Evolutionary conservation across 2,888 invertebrate genomes (phyloP).

Genomic region (Apotomis capreana): DNA sequence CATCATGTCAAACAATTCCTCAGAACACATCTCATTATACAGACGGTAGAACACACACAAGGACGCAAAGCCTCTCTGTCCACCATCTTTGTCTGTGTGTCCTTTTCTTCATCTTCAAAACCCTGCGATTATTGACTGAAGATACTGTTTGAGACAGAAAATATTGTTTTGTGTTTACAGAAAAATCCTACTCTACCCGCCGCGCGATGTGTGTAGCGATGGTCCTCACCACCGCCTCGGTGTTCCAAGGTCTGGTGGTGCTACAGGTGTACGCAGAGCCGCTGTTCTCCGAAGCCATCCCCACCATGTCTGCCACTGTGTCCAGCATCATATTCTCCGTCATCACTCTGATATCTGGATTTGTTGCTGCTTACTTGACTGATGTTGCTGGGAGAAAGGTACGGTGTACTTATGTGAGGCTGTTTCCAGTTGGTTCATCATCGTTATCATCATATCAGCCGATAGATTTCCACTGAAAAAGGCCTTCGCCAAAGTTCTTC

Average conservation of each 20-base stretch:
- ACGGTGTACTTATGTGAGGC: background rate
- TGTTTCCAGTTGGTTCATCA: background rate
- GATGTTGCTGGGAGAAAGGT: slow-evolving; percentile 18
- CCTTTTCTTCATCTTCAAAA: too few species aligned
- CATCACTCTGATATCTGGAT: slow-evolving; percentile 38
- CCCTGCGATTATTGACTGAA: too few species aligned
- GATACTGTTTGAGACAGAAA: background rate
- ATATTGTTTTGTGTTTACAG: background rate
- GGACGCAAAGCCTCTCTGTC: too few species aligned
- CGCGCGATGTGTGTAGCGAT: background rate
- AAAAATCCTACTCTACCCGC: slow-evolving; percentile 5
- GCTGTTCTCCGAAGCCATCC: slow-evolving; percentile 49
- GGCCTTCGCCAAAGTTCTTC: too few species aligned
- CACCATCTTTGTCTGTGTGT: too few species aligned
- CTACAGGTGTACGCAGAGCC: slow-evolving; percentile 52
- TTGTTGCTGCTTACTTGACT: slow-evolving; percentile 1
- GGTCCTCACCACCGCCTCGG: slow-evolving; percentile 22
- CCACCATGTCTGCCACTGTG: slow-evolving; percentile 48
- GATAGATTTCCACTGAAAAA: too few species aligned
- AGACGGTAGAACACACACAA: too few species aligned
- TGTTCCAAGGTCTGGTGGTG: slow-evolving; percentile 52
- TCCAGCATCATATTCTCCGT: slow-evolving; percentile 51
- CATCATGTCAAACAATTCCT: too few species aligned
- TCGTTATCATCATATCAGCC: too few species aligned
- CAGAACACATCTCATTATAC: too few species aligned